phyloP scores from a whole-genome alignment of 2,113 vertebrate genomes.

The Ophiodon elongatus region DNA sequence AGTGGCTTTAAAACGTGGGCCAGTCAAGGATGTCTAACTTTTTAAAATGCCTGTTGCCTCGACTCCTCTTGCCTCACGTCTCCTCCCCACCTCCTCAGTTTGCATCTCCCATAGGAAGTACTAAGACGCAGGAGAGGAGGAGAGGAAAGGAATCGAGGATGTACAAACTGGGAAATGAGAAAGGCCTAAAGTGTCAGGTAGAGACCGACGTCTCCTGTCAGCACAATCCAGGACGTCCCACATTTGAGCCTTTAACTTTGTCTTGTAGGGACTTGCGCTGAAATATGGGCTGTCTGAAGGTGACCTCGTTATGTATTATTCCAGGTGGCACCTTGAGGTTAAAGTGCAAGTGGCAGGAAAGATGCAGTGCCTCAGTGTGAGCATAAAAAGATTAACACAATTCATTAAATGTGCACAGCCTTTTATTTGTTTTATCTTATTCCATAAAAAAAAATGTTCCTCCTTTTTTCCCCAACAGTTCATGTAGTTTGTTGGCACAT shows the following conservation, averaged over 20 bases:
- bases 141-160: background rate
- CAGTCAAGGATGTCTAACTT: no score
- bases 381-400: background rate
- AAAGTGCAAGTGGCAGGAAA: background rate
- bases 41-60: no score
- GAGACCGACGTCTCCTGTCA: background rate
- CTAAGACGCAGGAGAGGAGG: no score
- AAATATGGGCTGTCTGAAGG: slow-evolving; percentile 6
- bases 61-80: no score
- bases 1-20: no score
- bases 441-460: background rate
- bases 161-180: background rate
- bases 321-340: background rate
- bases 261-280: background rate
- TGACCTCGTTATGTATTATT: slow-evolving; percentile 12
- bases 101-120: no score
- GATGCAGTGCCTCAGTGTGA: background rate
- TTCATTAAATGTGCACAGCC: background rate
- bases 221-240: background rate
- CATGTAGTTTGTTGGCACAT: background rate
- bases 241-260: slow-evolving; percentile 9
- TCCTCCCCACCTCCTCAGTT: no score
- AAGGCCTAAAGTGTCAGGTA: background rate
- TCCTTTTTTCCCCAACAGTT: background rate
- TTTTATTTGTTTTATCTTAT: background rate